Evolutionary conservation across 2,888 invertebrate species (phyloP).

Genomic region (Xanthia togata): DNA sequence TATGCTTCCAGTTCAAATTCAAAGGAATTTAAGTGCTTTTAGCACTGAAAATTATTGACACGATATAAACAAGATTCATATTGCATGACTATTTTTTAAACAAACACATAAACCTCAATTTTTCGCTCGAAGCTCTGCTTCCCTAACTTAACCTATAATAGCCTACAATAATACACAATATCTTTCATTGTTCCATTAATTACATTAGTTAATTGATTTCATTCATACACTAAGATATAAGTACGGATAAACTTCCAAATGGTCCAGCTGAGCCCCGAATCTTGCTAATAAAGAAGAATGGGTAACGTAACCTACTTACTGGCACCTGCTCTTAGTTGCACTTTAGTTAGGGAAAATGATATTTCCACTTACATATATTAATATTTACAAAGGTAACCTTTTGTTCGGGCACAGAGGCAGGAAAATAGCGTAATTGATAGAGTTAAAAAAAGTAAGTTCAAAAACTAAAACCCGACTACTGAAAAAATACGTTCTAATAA

Average conservation of each 20-base stretch:
- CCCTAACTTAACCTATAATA: neutral
- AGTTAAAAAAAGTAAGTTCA: no score
- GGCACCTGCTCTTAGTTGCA: conserved; percentile 6
- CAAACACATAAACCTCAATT: no score
- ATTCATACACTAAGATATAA: neutral
- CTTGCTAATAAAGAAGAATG: conserved; percentile 31
- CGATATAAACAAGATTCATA: neutral
- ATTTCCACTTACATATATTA: neutral
- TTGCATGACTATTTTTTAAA: no score
- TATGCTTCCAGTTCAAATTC: neutral
- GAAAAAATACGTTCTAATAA: no score
- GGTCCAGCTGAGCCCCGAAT: conserved; percentile 29
- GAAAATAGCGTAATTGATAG: neutral
- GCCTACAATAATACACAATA: no score
- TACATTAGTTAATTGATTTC: conserved; percentile 9
- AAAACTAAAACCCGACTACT: no score
- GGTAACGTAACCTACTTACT: neutral
- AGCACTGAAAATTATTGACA: neutral
- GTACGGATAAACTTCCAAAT: conserved; percentile 25
- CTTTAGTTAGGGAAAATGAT: neutral
- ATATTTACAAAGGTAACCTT: neutral
- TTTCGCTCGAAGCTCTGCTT: neutral
- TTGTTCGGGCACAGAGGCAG: neutral
- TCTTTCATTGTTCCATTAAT: neutral
- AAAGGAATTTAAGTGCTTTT: neutral